Evolutionary conservation across 2,888 invertebrate species (phyloP).

Genomic region (Selenia dentaria): DNA sequence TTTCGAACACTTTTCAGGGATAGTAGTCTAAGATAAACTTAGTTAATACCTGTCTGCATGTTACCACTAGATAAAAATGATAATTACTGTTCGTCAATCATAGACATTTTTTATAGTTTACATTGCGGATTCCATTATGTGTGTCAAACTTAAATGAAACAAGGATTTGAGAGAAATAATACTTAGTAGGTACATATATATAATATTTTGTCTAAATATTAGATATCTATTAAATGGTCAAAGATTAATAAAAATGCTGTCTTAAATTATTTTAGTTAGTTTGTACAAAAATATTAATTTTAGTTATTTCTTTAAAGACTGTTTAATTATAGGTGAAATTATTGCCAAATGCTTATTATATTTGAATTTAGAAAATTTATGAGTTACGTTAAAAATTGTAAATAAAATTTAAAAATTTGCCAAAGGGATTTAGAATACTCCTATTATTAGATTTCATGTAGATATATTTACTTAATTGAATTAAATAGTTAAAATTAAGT

Average conservation of each 20-base stretch:
- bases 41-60: too few species aligned
- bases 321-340: conserved; percentile 33
- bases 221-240: too few species aligned
- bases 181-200: background rate
- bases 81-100: too few species aligned
- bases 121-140: background rate
- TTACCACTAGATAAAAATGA: too few species aligned
- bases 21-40: too few species aligned
- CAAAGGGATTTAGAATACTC: conserved; percentile 65
- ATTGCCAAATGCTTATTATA: conserved; percentile 31
- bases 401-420: conserved; percentile 63
- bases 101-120: too few species aligned
- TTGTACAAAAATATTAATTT: conserved; percentile 1
- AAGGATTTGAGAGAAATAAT: conserved; percentile 37
- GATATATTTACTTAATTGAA: conserved; percentile 25
- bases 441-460: conserved; percentile 48
- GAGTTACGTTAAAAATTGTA: conserved; percentile 46
- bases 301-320: conserved; percentile 38
- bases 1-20: too few species aligned
- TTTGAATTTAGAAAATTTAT: conserved; percentile 12
- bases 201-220: conserved; percentile 1
- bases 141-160: conserved; percentile 2
- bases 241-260: too few species aligned
- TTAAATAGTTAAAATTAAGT: conserved; percentile 24
- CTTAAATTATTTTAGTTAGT: conserved; percentile 13